Base-by-base conservation (phyloP, 2,888 invertebrate species). In the Leptarthrus brevirostris region DNA sequence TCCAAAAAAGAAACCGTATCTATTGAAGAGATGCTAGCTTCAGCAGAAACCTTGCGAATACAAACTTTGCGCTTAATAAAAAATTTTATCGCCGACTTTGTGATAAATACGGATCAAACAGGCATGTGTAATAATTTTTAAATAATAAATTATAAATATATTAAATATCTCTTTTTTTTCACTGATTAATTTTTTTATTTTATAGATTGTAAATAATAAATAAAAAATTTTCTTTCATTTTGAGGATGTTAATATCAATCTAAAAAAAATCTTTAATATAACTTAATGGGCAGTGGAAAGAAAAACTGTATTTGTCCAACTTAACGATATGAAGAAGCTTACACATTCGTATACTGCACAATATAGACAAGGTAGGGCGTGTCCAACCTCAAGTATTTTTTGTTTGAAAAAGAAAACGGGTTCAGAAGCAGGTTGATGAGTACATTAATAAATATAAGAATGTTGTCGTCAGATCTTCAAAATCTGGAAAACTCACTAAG, bases 391-490 rank as follows among this genome's bases (percentile, higher is more conserved):
- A 16, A 54, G 58, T 72, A 12, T 72, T 40, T 47, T 58, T 18
- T 72, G 72, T 47, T 61, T 72, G 47, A 58, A 72, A 61, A 61
- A 72, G 22, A 3, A 3, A 22, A 72, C 47, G 47, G 34, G 24
- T 61, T 24, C 18, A 61, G 26, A 24, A 26, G 16, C 3, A 44
- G 4, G 61, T 58, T 4, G 61, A 72, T 26, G 16, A 72, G 20
- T 47, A 58, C 18, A n/a, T 44, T 6, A 16, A 40, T 61, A 61
- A 61, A 72, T 72, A 72, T 47, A 72, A 22, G n/a, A 72, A 72
- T 61, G 72, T 72, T 61, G 18, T 72, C 18, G 61, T 72, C 24
- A 72, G 47, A 24, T 72, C 47, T 20, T 72, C 58, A 58, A 72
- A 61, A 61, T 58, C 72, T 6, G 58, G 58, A 22, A 72, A 72